Evolutionary conservation across 2,888 invertebrate species (phyloP).

Genomic region (Leptogaster cylindrica): DNA sequence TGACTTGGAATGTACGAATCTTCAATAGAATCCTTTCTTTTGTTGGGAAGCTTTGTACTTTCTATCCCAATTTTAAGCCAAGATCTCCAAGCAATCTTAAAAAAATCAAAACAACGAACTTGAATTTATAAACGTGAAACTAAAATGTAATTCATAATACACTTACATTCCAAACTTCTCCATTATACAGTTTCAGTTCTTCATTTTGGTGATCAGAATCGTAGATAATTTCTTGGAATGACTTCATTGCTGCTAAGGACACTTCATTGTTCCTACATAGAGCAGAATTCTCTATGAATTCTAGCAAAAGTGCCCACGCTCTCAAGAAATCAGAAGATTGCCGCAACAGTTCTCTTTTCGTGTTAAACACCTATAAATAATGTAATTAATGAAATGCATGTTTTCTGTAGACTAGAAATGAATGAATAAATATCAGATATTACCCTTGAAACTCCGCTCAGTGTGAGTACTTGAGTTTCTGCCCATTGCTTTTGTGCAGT

Average conservation of each 20-base stretch:
- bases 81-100: constrained; percentile 75
- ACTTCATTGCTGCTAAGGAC: constrained; percentile 93
- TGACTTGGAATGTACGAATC: constrained; percentile 88
- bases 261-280: constrained; percentile 93
- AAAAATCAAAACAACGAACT: constrained; percentile 43
- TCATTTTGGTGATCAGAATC: constrained; percentile 46
- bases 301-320: constrained; percentile 91
- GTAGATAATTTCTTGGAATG: constrained; percentile 90
- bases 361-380: constrained; percentile 72
- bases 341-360: constrained; percentile 83
- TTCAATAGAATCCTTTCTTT: constrained; percentile 57
- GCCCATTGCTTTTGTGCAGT: constrained; percentile 99
- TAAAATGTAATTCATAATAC: constrained; percentile 31
- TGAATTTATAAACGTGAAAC: too few species aligned
- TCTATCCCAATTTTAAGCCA: constrained; percentile 89
- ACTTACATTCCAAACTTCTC: constrained; percentile 74
- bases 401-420: not conserved
- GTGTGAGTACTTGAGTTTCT: constrained; percentile 90
- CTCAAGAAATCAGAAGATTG: constrained; percentile 88
- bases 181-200: constrained; percentile 56
- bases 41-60: constrained; percentile 69
- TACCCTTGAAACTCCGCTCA: constrained; percentile 77
- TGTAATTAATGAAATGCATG: not conserved
- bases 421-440: too few species aligned
- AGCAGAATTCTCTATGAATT: constrained; percentile 93